These are phyloP conservation scores for Solenodon paradoxus DNA, from an alignment of 2,113 vertebrate genomes.

Conservation along the genomic window DNA sequence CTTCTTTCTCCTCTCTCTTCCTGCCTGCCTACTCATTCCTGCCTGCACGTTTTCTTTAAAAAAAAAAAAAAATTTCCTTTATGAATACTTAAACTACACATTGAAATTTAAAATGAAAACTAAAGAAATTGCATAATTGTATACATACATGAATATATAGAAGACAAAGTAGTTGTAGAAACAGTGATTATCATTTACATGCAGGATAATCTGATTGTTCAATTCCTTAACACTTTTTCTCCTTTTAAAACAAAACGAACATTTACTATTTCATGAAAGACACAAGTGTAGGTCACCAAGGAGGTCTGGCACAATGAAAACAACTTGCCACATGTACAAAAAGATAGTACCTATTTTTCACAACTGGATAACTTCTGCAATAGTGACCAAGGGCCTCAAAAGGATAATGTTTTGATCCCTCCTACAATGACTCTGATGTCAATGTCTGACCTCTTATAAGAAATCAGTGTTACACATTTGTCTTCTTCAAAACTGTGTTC, in stretches of 20 bases:
- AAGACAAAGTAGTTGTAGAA: not conserved
- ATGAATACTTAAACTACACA: not conserved
- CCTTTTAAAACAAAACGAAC: not conserved
- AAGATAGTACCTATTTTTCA: not conserved
- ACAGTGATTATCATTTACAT: not conserved
- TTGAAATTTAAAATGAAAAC: not conserved
- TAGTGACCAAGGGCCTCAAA: not conserved
- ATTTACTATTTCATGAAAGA: not conserved
- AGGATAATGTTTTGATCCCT: not conserved
- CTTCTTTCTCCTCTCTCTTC: too few relatives aligned
- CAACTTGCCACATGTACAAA: not conserved
- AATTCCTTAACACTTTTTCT: not conserved
- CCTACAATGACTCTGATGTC: not conserved
- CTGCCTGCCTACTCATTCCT: too few relatives aligned
- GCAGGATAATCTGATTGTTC: not conserved
- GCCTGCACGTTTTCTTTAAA: too few relatives aligned
- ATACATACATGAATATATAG: not conserved
- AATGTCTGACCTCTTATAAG: not conserved
- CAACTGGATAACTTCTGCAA: not conserved
- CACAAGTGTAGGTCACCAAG: not conserved
- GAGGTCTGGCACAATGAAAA: not conserved
- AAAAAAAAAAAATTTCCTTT: too few relatives aligned
- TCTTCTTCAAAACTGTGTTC: not conserved
- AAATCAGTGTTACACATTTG: not conserved
- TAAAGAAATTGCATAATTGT: not conserved